A percentile compares a stretch with the other conserved stretches of the same genome.
Evolutionary conservation across 2,888 invertebrate genomes (phyloP).

Genomic region (Drepana falcataria): DNA sequence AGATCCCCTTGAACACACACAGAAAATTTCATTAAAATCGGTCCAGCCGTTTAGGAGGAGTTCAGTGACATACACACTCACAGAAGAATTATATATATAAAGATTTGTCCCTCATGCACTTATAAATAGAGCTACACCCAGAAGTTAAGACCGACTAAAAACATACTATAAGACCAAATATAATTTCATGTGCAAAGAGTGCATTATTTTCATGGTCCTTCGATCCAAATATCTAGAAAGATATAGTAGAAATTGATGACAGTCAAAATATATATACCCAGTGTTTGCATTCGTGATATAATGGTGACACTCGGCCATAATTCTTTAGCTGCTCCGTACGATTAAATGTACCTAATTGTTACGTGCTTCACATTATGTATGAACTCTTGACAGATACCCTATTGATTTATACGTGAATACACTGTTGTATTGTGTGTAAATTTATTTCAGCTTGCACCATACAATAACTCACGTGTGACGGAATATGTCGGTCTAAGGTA

Average conservation of each 20-base stretch:
- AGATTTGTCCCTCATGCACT: too few relatives aligned
- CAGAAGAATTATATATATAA: too few relatives aligned
- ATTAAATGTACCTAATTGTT: slow-evolving; percentile 1
- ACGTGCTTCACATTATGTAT: slow-evolving; percentile 1
- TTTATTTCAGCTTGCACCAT: not conserved
- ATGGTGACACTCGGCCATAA: not conserved
- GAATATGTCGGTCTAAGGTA: not conserved
- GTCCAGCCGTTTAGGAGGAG: too few relatives aligned
- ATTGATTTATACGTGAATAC: not conserved
- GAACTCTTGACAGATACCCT: not conserved
- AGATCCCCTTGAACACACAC: too few relatives aligned
- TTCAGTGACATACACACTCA: too few relatives aligned
- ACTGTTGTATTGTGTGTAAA: slow-evolving; percentile 1
- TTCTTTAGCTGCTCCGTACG: not conserved
- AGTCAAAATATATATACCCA: not conserved
- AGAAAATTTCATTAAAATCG: too few relatives aligned
- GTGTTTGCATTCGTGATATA: not conserved
- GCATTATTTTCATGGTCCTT: too few relatives aligned
- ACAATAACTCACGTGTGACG: not conserved
- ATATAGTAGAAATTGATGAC: not conserved
- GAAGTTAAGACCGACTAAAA: too few relatives aligned
- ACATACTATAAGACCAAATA: too few relatives aligned
- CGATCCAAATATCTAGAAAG: too few relatives aligned
- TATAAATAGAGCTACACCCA: too few relatives aligned
- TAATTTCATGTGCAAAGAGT: too few relatives aligned